Conservation (phyloP, 2,113 vertebrate genomes). For the Herpailurus yagouaroundi region DNA sequence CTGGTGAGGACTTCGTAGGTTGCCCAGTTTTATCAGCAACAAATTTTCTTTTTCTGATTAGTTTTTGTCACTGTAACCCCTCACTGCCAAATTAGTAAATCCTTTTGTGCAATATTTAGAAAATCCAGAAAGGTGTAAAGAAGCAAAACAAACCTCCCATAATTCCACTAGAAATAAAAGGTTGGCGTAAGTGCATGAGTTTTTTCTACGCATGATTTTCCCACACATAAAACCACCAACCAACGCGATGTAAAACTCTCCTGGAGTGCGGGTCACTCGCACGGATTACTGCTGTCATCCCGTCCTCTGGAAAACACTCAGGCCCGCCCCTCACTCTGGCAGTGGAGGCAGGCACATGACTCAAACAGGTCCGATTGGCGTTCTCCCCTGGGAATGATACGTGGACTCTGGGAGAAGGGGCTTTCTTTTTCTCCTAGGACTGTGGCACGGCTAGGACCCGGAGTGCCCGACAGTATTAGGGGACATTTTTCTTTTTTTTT, state of each 20-base stretch:
- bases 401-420: not conserved
- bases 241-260: not conserved
- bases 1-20: not conserved
- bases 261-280: not conserved
- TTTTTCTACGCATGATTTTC: not conserved
- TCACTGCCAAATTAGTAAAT: not conserved
- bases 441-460: not conserved
- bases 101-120: not conserved
- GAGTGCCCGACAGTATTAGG: not conserved
- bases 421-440: not conserved
- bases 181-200: not conserved
- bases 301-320: not conserved
- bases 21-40: not conserved
- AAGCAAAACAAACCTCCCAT: not conserved
- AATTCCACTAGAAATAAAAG: not conserved
- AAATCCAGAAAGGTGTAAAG: not conserved
- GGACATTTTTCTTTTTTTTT: not conserved
- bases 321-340: not conserved
- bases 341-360: not conserved
- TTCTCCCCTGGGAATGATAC: not conserved
- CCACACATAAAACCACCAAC: not conserved
- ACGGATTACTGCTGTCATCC: not conserved
- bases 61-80: constrained; percentile 41
- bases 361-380: not conserved
- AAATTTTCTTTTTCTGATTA: constrained; percentile 30